A percentile compares a stretch with the other conserved stretches of the same genome.
Conservation (phyloP, 2,113 vertebrate species). For the Phyllopteryx taeniolatus region DNA sequence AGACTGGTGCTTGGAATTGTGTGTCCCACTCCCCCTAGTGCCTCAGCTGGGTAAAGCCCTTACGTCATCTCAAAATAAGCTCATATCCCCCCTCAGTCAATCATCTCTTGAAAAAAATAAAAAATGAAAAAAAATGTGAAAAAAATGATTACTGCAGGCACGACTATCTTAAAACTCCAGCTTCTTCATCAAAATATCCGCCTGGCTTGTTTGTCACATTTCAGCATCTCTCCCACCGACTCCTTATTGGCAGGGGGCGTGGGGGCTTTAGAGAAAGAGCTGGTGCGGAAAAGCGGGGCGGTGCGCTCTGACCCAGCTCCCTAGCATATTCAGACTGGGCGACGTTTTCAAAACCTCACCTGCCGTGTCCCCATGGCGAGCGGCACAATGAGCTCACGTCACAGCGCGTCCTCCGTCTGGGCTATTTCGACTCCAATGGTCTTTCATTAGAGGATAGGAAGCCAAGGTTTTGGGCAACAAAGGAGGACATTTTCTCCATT, state of each 20-base stretch:
- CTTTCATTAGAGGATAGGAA: constrained; percentile 46
- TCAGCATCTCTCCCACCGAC: constrained; percentile 38
- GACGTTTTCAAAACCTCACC: constrained; percentile 57
- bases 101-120: constrained; percentile 17
- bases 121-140: not conserved
- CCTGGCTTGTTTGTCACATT: constrained; percentile 32
- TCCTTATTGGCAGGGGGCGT: constrained; percentile 19
- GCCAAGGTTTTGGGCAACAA: not conserved
- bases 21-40: constrained; percentile 70
- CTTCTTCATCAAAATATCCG: constrained; percentile 13
- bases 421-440: constrained; percentile 37
- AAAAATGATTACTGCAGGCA: constrained; percentile 36
- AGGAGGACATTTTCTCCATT: constrained; percentile 17
- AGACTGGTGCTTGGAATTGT: constrained; percentile 38
- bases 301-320: constrained; percentile 51
- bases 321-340: constrained; percentile 50
- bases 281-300: constrained; percentile 33
- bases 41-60: constrained; percentile 54
- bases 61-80: constrained; percentile 59
- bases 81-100: constrained; percentile 21
- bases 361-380: constrained; percentile 34
- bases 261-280: constrained; percentile 32
- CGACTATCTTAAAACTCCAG: constrained; percentile 29
- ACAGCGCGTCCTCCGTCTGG: constrained; percentile 28
- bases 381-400: constrained; percentile 43